Base-by-base conservation (phyloP, 2,888 invertebrate species). In the Empis livida region DNA sequence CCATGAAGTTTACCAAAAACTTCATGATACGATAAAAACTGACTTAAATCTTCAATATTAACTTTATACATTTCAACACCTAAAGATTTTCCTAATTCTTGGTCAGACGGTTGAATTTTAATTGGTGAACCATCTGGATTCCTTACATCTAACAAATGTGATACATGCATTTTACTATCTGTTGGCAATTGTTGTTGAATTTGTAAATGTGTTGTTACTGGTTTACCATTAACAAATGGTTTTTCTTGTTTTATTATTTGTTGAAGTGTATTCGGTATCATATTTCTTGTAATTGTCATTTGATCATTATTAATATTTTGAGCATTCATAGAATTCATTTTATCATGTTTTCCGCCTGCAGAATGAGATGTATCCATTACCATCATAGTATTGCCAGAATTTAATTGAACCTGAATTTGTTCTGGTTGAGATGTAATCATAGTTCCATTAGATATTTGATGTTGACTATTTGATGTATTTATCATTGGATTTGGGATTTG, bases 11-110 rank as follows among this genome's bases (percentile, higher is more conserved):
- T 82, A 27, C 82, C 83, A 62, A 83, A 89, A 41, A 89, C 88
- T 68, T 89, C 89, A 62, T 89, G 89, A 68, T 89, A 89, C 38
- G 87, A 86, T 53, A 89, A 71, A 55, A 89, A 70, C 61, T 88
- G 88, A 55, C 87, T 88, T 46, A 89, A 76, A 60, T 89, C 89
- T 63, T 89, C 89, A 9, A 88, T 86, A 63, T 86, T 83, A 49
- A 61, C 82, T 84, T 65, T 87, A 83, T 54, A 87, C 80, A 73
- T 87, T 84, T 79, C 73, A 40, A 75, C 73, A 47, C 75, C 75
- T 47, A 79, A 68, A 4, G 77, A 62, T 73, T 68, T 78, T 76
- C 51, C 51, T 49, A 77, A 63, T 57, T 77, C 77, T 59, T 77
- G 77, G 49, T 77, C 77, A 53, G 72, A 73, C 23, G 52, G 42